Evolutionary conservation across 37 sponge, comb jelly and placozoan species (phyloP).

Genomic region (Bolinopsis microptera): DNA sequence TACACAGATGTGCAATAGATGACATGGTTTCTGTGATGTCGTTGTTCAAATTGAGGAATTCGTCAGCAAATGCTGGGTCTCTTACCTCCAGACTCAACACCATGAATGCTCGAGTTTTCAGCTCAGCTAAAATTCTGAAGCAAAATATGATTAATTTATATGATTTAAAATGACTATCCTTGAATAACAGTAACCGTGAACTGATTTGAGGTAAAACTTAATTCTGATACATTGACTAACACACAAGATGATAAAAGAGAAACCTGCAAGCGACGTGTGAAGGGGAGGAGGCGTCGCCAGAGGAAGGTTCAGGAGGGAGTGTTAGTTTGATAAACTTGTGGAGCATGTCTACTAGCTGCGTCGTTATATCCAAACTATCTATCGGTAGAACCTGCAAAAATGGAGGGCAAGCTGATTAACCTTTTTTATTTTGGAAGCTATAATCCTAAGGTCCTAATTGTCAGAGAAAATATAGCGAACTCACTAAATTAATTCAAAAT

Average conservation of each 20-base stretch:
- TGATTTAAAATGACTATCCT: not conserved
- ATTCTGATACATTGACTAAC: too few species aligned
- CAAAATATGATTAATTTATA: not conserved
- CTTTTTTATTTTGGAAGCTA: too few species aligned
- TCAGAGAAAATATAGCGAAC: too few species aligned
- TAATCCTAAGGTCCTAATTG: too few species aligned
- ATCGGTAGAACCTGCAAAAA: constrained; percentile 26
- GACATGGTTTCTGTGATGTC: constrained; percentile 37
- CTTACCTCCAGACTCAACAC: constrained; percentile 40
- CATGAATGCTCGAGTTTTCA: constrained; percentile 43
- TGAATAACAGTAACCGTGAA: too few species aligned
- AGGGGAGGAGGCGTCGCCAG: constrained; percentile 13
- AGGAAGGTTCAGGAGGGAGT: constrained; percentile 35
- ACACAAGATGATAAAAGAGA: too few species aligned
- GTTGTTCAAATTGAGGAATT: constrained; percentile 6
- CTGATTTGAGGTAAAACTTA: too few species aligned
- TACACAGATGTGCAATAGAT: not conserved
- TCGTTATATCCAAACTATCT: constrained; percentile 25
- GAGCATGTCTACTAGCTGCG: not conserved
- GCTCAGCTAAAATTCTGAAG: constrained; percentile 3
- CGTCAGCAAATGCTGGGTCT: constrained; percentile 36
- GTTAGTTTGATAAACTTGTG: constrained; percentile 25
- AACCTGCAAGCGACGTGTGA: constrained; percentile 34
- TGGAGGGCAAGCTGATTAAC: too few species aligned
- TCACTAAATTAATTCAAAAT: too few species aligned